These are phyloP conservation scores for Falco cherrug DNA, from an alignment of 2,797 vertebrate genomes.

Conservation along the genomic window DNA sequence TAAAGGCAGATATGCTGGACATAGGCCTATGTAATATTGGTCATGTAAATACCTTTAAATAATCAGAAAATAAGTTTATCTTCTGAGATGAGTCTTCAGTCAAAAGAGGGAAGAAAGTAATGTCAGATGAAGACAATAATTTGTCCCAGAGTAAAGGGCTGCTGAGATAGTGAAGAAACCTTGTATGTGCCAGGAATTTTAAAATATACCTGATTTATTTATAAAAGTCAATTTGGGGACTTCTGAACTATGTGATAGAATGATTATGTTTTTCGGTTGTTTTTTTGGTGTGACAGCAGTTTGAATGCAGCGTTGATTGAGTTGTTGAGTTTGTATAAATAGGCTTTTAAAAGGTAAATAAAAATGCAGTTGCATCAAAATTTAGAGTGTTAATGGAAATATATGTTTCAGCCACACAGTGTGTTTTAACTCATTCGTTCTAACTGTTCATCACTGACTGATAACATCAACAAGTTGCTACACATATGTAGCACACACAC, in stretches of 20 bases:
- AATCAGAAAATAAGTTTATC: not conserved
- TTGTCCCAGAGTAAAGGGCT: not conserved
- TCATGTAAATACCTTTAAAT: not conserved
- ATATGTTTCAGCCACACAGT: not conserved
- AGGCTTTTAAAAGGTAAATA: not conserved
- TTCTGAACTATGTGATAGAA: not conserved
- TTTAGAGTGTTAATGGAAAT: not conserved
- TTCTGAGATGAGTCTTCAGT: not conserved
- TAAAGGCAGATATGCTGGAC: not conserved
- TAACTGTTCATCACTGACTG: not conserved
- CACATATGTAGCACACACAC: rapidly evolving
- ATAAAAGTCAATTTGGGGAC: not conserved
- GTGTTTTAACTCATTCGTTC: not conserved
- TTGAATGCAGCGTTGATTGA: not conserved
- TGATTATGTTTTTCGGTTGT: not conserved
- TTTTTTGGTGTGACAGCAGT: not conserved
- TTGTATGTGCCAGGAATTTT: not conserved
- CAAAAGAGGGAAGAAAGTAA: not conserved
- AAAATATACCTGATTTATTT: not conserved
- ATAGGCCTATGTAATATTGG: rapidly evolving
- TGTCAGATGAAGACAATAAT: not conserved
- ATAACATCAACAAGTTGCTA: not conserved
- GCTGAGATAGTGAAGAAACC: not conserved
- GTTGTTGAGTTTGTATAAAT: not conserved
- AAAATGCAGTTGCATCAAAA: not conserved